Percentiles rank a stretch among this genome's conserved stretches.
These are phyloP conservation scores for Drosophila prolongata DNA, from an alignment of 2,888 invertebrate genomes.

Conservation along the genomic window DNA sequence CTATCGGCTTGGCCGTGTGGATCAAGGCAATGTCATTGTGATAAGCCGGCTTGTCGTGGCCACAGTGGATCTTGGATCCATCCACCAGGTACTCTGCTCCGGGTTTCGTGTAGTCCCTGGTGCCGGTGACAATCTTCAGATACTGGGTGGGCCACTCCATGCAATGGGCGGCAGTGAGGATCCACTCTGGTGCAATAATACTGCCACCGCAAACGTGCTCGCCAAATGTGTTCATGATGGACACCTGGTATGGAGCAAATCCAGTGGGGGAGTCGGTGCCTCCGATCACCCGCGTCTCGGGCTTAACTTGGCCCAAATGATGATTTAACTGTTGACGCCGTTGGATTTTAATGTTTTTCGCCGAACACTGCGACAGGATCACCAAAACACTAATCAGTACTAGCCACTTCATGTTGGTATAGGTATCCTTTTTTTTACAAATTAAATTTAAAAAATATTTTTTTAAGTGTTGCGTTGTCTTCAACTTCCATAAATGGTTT, in stretches of 20 bases:
- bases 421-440: neutral
- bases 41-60: slow-evolving; percentile 76
- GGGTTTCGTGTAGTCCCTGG: slow-evolving; percentile 65
- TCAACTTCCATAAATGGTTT: slow-evolving; percentile 47
- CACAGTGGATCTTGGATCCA: slow-evolving; percentile 69
- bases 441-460: neutral
- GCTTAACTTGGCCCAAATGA: slow-evolving; percentile 31
- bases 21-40: slow-evolving; percentile 89
- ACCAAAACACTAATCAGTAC: slow-evolving; percentile 39
- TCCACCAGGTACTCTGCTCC: slow-evolving; percentile 71
- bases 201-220: slow-evolving; percentile 82
- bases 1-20: slow-evolving; percentile 86
- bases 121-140: slow-evolving; percentile 79
- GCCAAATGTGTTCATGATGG: slow-evolving; percentile 77
- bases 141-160: slow-evolving; percentile 70
- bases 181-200: slow-evolving; percentile 72
- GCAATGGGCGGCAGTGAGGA: slow-evolving; percentile 83
- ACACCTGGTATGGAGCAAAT: slow-evolving; percentile 82
- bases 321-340: slow-evolving; percentile 41
- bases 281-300: slow-evolving; percentile 69
- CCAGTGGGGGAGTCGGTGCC: slow-evolving; percentile 63
- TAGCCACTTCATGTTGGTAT: slow-evolving; percentile 54
- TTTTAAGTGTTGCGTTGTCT: slow-evolving; percentile 23
- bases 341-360: slow-evolving; percentile 16
- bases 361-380: slow-evolving; percentile 30